Conservation (phyloP, 1,140 invertebrate genomes). For the Drosophila sp. region DNA sequence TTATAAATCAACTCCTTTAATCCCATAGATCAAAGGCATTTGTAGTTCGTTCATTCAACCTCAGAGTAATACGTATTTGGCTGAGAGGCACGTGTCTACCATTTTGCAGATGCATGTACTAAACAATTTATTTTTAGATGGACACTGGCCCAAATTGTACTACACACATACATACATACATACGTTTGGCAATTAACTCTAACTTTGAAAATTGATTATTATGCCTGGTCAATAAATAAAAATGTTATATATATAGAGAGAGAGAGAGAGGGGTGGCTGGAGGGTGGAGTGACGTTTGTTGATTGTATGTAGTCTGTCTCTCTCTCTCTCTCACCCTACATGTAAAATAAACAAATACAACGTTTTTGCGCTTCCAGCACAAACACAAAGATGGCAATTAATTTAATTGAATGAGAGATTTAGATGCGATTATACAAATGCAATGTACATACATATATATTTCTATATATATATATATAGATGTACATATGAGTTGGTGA, state of each 20-base stretch:
- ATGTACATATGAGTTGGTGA: not conserved
- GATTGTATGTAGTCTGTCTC: not conserved
- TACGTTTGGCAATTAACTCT: conserved; percentile 31
- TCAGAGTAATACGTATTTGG: not conserved
- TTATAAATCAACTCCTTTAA: conserved; percentile 36
- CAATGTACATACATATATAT: conserved; percentile 13
- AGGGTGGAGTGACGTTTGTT: not conserved
- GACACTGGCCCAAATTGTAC: not conserved
- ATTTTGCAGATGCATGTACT: not conserved
- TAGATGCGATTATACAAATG: conserved; percentile 53
- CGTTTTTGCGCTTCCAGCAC: conserved; percentile 42
- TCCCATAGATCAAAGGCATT: conserved; percentile 34
- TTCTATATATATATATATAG: not conserved
- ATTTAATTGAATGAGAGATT: conserved; percentile 75
- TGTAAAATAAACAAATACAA: conserved; percentile 50
- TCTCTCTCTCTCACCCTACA: conserved; percentile 3
- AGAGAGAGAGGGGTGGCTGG: not conserved
- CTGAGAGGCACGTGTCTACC: conserved; percentile 22
- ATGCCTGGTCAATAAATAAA: conserved; percentile 28
- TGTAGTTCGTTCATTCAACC: conserved; percentile 36
- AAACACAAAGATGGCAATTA: conserved; percentile 59
- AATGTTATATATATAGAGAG: not conserved
- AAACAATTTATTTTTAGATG: conserved; percentile 26
- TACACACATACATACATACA: too few relatives aligned
- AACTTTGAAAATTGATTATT: conserved; percentile 33